Evolutionary conservation across 1,140 invertebrate genomes (phyloP), one percentile per base, ranked within the genome.

Genomic region (Bombus confusus): DNA sequence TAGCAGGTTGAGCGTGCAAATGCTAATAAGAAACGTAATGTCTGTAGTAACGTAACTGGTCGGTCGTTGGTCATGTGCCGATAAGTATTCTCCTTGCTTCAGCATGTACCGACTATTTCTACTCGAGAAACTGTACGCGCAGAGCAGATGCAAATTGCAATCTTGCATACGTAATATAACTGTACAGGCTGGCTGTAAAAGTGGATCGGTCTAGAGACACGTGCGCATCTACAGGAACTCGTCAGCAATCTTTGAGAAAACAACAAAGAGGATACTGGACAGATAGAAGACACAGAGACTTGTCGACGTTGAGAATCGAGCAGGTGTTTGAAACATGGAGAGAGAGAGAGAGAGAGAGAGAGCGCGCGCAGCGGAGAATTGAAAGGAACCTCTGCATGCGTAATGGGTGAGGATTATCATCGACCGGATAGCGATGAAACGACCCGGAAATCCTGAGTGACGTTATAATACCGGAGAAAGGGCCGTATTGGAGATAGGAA

Each of bases 1-100:
- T 52, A 80, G 69, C 80, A 37, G 86, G 88, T 90, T 90, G 90
- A 91, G 86, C 85, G 87, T 90, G 90, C 83, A 88, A 88, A 91
- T 90, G 87, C 64, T 88, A 76, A 83, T 66, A 78, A 71, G 69
- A 85, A 88, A 90, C 76, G 81, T 78, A 83, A 74, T 25, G 68
- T 22, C 43, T 39, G 78, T 62, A 59, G 64, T 87, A 57, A 71
- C 66, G 83, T 82, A 87, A 87, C 82, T 73, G 52, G 76, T 84
- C 75, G 74, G 47, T 47, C 47, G 47, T 84, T 79, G 47, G 47
- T 84, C 66, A 59, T 47, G 75, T 59, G 28, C 52, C 66, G 43
- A 34, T 28, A 22, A 43, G 41, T 71, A 39, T 39, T 9, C 31
- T 34, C 22, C 34, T 37, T 6, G 12, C 15, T 25, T 15, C 41